These are phyloP conservation scores for Hedychridium roseum DNA, from an alignment of 2,888 invertebrate species.

Conservation along the genomic window DNA sequence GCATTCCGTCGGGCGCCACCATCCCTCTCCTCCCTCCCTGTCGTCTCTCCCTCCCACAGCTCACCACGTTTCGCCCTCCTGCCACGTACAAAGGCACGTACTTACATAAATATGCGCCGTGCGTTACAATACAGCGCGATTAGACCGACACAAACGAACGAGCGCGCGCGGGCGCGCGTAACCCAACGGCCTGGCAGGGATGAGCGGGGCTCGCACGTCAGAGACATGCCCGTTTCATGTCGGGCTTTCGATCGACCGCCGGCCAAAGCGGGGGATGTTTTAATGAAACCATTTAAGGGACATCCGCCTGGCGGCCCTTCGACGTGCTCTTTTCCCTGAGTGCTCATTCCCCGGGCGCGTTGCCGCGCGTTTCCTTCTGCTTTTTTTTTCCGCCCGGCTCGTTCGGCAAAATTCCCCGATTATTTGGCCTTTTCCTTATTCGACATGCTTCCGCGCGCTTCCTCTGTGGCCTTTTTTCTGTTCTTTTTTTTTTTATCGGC, in stretches of 20 bases:
- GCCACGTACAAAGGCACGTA: too few species aligned
- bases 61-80: too few species aligned
- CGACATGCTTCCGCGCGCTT: background rate
- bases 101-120: too few species aligned
- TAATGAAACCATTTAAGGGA: conserved; percentile 53
- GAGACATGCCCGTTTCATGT: conserved; percentile 45
- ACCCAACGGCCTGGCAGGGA: too few species aligned
- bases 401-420: too few species aligned
- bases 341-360: background rate
- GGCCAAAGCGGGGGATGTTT: conserved; percentile 48
- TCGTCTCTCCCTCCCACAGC: conserved; percentile 9
- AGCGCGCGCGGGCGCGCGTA: too few species aligned
- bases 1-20: conserved; percentile 43
- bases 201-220: conserved; percentile 20
- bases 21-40: conserved; percentile 1
- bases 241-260: conserved; percentile 45
- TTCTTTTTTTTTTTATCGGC: background rate
- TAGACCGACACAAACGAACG: too few species aligned
- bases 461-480: background rate
- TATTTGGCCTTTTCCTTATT: conserved; percentile 9
- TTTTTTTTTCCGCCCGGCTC: background rate
- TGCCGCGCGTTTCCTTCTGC: background rate
- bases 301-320: conserved; percentile 17
- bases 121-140: too few species aligned
- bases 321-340: too few species aligned